Percentiles rank a stretch among this genome's conserved stretches.
These are phyloP conservation scores for Scaptomyza graminum DNA, from an alignment of 1,140 invertebrate species.

Conservation along the genomic window DNA sequence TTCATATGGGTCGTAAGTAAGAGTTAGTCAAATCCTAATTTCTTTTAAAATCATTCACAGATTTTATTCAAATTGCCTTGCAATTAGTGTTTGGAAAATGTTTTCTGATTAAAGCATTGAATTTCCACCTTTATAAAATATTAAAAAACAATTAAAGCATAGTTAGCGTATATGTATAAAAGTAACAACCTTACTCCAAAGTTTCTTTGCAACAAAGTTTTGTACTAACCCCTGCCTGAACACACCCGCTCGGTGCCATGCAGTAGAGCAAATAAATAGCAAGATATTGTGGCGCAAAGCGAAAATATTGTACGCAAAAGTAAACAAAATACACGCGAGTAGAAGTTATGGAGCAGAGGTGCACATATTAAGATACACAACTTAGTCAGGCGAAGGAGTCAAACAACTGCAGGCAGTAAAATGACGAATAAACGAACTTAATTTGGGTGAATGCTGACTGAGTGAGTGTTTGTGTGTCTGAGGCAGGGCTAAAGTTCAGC, in stretches of 20 bases:
- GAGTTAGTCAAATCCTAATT: no score
- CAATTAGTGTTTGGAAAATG: no score
- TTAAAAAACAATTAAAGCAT: no score
- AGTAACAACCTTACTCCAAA: background rate
- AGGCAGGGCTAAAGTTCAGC: conserved; percentile 59
- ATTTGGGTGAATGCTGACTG: conserved; percentile 26
- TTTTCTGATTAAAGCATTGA: no score
- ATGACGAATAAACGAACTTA: conserved; percentile 54
- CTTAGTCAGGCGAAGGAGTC: conserved; percentile 4
- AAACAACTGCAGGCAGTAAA: conserved; percentile 18
- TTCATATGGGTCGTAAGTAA: no score
- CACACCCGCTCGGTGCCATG: conserved; percentile 46
- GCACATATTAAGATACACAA: conserved; percentile 31
- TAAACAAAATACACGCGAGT: conserved; percentile 44
- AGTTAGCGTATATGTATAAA: background rate
- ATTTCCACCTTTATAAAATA: no score
- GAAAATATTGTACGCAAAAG: conserved; percentile 36
- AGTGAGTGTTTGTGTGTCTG: conserved; percentile 34
- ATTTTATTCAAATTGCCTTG: no score
- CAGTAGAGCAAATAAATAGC: conserved; percentile 57
- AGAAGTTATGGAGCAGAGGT: conserved; percentile 22
- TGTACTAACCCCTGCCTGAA: background rate
- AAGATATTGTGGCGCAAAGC: no score
- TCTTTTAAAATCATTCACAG: no score
- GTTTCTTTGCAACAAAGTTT: background rate